phyloP scores from a whole-genome alignment of 2,797 vertebrate genomes.

The Pantherophis alleghaniensis region DNA sequence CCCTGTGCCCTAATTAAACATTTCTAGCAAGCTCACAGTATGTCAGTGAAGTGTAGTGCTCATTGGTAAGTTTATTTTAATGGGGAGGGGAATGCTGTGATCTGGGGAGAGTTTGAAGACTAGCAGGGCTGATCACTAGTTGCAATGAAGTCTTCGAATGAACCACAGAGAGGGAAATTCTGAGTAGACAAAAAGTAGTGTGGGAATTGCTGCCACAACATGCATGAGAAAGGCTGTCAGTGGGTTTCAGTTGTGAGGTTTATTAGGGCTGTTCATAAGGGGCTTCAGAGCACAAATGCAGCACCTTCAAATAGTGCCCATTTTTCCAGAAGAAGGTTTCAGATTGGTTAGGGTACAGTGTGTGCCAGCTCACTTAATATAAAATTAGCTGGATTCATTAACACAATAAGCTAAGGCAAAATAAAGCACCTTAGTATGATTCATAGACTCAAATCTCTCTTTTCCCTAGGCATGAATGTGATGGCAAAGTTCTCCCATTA shows the following conservation, averaged over 20 bases:
- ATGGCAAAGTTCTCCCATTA: background rate
- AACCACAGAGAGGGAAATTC: background rate
- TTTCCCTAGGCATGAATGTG: background rate
- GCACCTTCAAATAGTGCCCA: background rate
- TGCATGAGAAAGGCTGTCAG: background rate
- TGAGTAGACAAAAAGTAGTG: background rate
- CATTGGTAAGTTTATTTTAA: background rate
- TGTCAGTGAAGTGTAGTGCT: background rate
- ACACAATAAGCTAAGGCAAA: background rate
- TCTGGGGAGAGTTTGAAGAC: background rate
- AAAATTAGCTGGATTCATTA: background rate
- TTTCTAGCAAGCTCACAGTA: background rate
- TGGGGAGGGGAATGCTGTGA: background rate
- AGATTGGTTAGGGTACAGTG: background rate
- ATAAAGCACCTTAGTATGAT: background rate
- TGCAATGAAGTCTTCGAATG: background rate
- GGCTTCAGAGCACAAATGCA: background rate
- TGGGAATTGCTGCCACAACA: background rate
- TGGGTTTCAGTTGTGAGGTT: background rate
- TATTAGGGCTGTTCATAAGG: background rate
- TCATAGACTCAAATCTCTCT: background rate
- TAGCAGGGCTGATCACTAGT: background rate
- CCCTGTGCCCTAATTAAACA: background rate
- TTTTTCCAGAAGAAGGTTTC: background rate
- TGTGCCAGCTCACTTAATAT: background rate